These are phyloP conservation scores for Pygmarrhopalites habei DNA, from an alignment of 1,140 invertebrate genomes.

Conservation along the genomic window DNA sequence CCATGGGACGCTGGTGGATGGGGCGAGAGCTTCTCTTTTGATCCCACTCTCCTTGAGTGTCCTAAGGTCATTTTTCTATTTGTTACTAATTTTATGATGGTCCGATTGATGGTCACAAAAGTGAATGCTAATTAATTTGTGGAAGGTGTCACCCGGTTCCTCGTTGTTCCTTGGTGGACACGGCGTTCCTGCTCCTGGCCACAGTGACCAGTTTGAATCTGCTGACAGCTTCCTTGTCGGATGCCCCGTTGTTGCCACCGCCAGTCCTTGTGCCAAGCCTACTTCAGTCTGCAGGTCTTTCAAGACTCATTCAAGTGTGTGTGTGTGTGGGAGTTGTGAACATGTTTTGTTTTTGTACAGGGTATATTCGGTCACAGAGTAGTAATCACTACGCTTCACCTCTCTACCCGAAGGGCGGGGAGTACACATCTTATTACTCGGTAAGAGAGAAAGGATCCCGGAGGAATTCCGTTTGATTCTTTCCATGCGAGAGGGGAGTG, in stretches of 20 bases:
- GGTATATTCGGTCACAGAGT: slow-evolving; percentile 22
- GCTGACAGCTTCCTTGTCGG: slow-evolving; percentile 47
- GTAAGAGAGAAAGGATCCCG: too few relatives aligned
- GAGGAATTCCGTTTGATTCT: too few relatives aligned
- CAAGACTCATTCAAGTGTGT: background rate
- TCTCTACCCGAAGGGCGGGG: slow-evolving; percentile 35
- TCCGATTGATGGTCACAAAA: too few relatives aligned
- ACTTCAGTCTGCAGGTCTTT: slow-evolving; percentile 30
- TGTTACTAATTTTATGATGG: too few relatives aligned
- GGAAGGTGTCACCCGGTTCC: slow-evolving; percentile 73
- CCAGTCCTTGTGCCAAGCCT: slow-evolving; percentile 35
- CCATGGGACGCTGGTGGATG: slow-evolving; percentile 78
- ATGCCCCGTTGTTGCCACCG: slow-evolving; percentile 37
- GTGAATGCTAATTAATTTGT: too few relatives aligned
- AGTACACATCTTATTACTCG: slow-evolving; percentile 30
- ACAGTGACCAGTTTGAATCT: slow-evolving; percentile 89
- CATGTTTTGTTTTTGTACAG: background rate
- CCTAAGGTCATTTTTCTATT: too few relatives aligned
- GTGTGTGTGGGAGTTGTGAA: background rate
- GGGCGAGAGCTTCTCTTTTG: slow-evolving; percentile 68
- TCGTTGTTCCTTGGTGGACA: slow-evolving; percentile 82
- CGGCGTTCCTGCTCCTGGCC: slow-evolving; percentile 77
- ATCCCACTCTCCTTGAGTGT: slow-evolving; percentile 74
- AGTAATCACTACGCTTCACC: slow-evolving; percentile 35
- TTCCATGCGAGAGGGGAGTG: too few relatives aligned